Base-by-base conservation (phyloP, 2,797 vertebrate genomes). In the Crenichthys baileyi region DNA sequence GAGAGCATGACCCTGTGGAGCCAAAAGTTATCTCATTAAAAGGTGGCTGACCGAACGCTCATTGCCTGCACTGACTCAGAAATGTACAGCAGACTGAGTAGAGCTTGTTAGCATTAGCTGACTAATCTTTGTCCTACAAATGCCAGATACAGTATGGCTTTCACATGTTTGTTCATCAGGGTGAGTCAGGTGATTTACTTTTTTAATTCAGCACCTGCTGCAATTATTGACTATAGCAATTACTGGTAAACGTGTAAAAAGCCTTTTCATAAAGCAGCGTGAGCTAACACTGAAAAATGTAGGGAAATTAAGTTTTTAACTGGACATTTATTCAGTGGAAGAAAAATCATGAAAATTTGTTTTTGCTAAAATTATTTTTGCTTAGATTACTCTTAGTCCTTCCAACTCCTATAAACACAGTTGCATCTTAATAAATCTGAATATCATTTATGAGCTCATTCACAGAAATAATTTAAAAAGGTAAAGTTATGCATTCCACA, bases 1-100 rank as follows among this genome's bases (percentile, higher is more conserved):
- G 8, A 76, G 41, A 70, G 13, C 18, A 70, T 29, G 75, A 76
- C 79, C 70, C 71, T 48, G 39, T 71, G 31, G 63, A 72, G 76
- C 65, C 48, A 48, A 79, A 80, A 71, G 79, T 7, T 87, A 90
- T 86, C 90, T 83, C 1, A 82, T 93, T 90, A 90, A 90, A 91
- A 85, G 77, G 79, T 81, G 70, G 75, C 78, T 89, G 87, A 79
- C 82, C 86, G 81, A 44, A 31, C 75, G 50, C 58, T 15, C 2
- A 12, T 18, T 22, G 4, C 11, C 70, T 24, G n/a, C 75, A 51
- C 46, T 26, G 26, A 39, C 58, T 41, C 50, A 80, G 39, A 79
- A 72, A 79, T 74, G 12, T 63, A 46, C 20, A 36, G n/a, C 26
- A 63, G 77, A 60, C 29, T 46, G 24, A 78, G n/a, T 72, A 77